These are phyloP conservation scores for Lota lota DNA, from an alignment of 2,113 vertebrate genomes.

Conservation along the genomic window DNA sequence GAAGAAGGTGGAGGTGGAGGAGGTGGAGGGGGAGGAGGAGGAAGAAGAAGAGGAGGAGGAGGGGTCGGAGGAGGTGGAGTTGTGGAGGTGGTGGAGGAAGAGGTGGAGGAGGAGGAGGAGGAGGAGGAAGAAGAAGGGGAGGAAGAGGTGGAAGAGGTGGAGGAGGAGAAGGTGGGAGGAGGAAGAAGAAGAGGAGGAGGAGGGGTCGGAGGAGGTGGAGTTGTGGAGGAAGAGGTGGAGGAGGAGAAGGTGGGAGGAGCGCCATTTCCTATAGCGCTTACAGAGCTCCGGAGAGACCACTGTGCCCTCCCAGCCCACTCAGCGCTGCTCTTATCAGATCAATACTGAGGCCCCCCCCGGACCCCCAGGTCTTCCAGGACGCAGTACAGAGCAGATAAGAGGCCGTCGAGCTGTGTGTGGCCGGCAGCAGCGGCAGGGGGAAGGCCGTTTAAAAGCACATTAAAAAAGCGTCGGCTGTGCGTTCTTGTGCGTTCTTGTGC, in stretches of 20 bases:
- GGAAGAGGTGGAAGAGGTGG: too few species aligned
- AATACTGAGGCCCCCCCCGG: conserved; percentile 19
- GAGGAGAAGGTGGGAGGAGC: neutral
- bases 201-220: too few species aligned
- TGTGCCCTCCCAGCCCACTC: conserved; percentile 7
- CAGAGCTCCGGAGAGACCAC: conserved; percentile 11
- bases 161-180: too few species aligned
- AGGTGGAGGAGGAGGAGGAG: neutral
- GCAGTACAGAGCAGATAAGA: too few species aligned
- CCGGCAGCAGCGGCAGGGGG: neutral
- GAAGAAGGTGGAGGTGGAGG: too few species aligned
- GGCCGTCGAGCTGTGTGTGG: neutral
- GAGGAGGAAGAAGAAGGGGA: too few species aligned
- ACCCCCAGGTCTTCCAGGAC: too few species aligned
- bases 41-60: too few species aligned
- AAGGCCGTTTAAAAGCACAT: neutral
- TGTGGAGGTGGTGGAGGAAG: too few species aligned
- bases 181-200: too few species aligned
- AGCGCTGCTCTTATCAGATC: conserved; percentile 47
- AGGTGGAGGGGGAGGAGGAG: too few species aligned
- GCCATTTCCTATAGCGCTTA: conserved; percentile 14
- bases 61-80: too few species aligned
- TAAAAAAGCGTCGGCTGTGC: neutral
- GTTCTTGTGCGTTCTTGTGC: neutral
- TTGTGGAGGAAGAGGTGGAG: neutral